Evolutionary conservation across 1,140 invertebrate genomes (phyloP).

Genomic region (Meloidogyne exigua): DNA sequence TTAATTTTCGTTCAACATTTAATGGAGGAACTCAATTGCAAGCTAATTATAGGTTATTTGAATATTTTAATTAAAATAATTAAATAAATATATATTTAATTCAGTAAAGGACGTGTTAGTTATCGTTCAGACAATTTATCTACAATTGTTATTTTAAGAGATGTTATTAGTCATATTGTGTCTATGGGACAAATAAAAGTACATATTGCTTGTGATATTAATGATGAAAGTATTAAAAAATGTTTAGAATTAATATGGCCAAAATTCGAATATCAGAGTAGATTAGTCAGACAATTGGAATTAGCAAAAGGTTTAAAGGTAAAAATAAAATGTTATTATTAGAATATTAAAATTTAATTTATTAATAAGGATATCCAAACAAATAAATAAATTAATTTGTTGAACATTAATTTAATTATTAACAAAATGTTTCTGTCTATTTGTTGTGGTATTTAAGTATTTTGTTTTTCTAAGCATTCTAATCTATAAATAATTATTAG

Average conservation of each 20-base stretch:
- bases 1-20: constrained; percentile 52
- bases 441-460: too few species aligned
- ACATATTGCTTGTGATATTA: constrained; percentile 72
- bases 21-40: constrained; percentile 71
- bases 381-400: too few species aligned
- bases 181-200: constrained; percentile 80
- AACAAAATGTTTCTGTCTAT: too few species aligned
- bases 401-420: too few species aligned
- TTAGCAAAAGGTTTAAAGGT: constrained; percentile 68
- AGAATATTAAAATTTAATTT: too few species aligned
- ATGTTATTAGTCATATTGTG: constrained; percentile 79
- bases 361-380: too few species aligned
- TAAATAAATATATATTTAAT: constrained; percentile 44
- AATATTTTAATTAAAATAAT: neutral
- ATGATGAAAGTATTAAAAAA: constrained; percentile 72
- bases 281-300: constrained; percentile 67
- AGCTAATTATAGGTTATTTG: constrained; percentile 72
- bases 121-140: constrained; percentile 83
- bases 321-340: neutral
- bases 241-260: constrained; percentile 74
- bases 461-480: too few species aligned
- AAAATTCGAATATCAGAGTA: constrained; percentile 69
- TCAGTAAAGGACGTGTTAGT: constrained; percentile 75
- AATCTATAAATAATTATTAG: too few species aligned
- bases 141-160: constrained; percentile 81